Conservation (phyloP, 2,888 invertebrate genomes). For the Calameuta filiformis region DNA sequence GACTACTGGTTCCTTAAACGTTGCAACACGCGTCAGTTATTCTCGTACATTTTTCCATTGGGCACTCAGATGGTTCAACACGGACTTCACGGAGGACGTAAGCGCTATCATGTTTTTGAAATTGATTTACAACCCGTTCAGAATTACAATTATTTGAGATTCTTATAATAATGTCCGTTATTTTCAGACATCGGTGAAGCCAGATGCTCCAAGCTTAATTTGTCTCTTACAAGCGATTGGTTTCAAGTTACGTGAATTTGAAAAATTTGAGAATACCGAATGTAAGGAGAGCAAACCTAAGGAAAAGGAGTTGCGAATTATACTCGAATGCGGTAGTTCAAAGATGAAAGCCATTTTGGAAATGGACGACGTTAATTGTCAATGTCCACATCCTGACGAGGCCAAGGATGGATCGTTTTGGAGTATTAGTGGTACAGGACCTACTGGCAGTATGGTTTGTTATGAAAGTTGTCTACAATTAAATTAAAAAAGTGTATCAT, state of each 20-base stretch:
- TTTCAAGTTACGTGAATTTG: constrained; percentile 52
- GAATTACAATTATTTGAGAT: not conserved
- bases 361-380: constrained; percentile 46
- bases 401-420: constrained; percentile 51
- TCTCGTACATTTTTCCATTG: constrained; percentile 46
- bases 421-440: constrained; percentile 54
- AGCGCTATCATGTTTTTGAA: constrained; percentile 17
- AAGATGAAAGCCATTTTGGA: constrained; percentile 53
- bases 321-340: constrained; percentile 53
- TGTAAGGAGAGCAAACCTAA: constrained; percentile 18
- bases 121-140: not conserved
- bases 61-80: constrained; percentile 47
- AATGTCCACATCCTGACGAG: constrained; percentile 47
- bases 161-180: constrained; percentile 2
- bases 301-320: constrained; percentile 36
- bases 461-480: constrained; percentile 36
- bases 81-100: constrained; percentile 35
- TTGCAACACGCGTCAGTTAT: not conserved
- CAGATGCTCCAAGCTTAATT: constrained; percentile 49
- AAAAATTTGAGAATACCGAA: constrained; percentile 35
- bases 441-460: constrained; percentile 35
- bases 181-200: constrained; percentile 33
- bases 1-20: not conserved
- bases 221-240: constrained; percentile 53
- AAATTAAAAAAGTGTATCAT: constrained; percentile 35